phyloP scores from a whole-genome alignment of 2,113 vertebrate species.

The Bungarus multicinctus region DNA sequence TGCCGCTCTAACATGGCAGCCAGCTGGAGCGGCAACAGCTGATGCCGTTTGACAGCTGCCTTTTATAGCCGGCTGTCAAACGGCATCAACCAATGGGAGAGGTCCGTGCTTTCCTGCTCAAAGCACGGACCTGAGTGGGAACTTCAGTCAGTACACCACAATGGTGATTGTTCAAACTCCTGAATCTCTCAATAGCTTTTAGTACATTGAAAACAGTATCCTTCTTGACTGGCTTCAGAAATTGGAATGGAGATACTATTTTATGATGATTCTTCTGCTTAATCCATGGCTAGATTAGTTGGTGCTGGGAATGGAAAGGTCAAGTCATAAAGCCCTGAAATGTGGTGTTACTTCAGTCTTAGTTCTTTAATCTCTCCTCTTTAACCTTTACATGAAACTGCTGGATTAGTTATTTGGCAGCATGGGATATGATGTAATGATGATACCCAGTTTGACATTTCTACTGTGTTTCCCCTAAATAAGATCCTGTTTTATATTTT shows the following conservation, averaged over 20 bases:
- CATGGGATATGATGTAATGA: neutral
- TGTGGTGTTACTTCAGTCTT: neutral
- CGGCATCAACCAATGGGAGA: too few species aligned
- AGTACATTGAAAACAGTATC: neutral
- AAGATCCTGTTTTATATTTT: too few species aligned
- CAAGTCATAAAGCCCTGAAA: neutral
- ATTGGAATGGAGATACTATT: neutral
- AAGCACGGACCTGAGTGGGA: too few species aligned
- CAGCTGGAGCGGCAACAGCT: too few species aligned
- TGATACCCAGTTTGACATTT: neutral
- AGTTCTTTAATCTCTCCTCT: neutral
- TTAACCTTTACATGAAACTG: neutral
- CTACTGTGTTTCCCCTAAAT: too few species aligned
- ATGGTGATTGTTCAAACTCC: neutral
- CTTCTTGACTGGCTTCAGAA: neutral
- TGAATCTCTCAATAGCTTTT: neutral
- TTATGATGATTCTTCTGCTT: neutral
- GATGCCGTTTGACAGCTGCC: too few species aligned
- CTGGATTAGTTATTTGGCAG: neutral
- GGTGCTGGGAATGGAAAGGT: neutral
- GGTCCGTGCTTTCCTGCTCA: too few species aligned
- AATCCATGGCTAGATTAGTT: neutral
- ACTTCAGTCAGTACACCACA: too few species aligned
- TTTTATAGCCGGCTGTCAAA: too few species aligned
- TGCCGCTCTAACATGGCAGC: too few species aligned